These are phyloP conservation scores for Psettodes erumei DNA, from an alignment of 2,113 vertebrate genomes.

Conservation along the genomic window DNA sequence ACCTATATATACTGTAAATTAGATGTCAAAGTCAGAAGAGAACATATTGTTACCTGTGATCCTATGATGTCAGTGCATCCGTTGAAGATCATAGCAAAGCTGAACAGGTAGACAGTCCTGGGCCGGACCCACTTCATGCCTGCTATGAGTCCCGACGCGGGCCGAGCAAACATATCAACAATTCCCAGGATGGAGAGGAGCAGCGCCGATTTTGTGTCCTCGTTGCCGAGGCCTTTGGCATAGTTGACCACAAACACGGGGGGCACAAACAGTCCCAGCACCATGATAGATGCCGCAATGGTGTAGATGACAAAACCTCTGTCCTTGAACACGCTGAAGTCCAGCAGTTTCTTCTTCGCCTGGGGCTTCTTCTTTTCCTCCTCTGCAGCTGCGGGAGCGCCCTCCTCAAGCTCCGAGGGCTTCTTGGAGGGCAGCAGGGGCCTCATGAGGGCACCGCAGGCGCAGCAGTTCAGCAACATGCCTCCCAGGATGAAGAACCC, in stretches of 20 bases:
- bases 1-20: too few species aligned
- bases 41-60: constrained; percentile 78
- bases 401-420: constrained; percentile 28
- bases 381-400: background rate
- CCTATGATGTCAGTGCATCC: constrained; percentile 89
- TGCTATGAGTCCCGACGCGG: constrained; percentile 86
- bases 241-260: constrained; percentile 95
- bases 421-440: constrained; percentile 82
- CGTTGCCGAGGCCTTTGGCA: constrained; percentile 87
- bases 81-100: constrained; percentile 94
- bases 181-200: constrained; percentile 91
- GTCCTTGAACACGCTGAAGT: constrained; percentile 90
- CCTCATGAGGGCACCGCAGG: constrained; percentile 92
- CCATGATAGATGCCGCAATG: constrained; percentile 90
- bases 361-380: constrained; percentile 53
- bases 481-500: constrained; percentile 93
- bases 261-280: constrained; percentile 93
- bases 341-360: constrained; percentile 85
- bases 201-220: constrained; percentile 89
- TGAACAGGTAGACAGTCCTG: constrained; percentile 90
- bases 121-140: constrained; percentile 88
- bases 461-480: constrained; percentile 94
- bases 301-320: constrained; percentile 90
- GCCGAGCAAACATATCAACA: constrained; percentile 92
- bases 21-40: too few species aligned